A percentile compares a stretch with the other conserved stretches of the same genome.
These are phyloP conservation scores for Euglossa dilemma DNA, from an alignment of 1,140 invertebrate species.

Conservation along the genomic window DNA sequence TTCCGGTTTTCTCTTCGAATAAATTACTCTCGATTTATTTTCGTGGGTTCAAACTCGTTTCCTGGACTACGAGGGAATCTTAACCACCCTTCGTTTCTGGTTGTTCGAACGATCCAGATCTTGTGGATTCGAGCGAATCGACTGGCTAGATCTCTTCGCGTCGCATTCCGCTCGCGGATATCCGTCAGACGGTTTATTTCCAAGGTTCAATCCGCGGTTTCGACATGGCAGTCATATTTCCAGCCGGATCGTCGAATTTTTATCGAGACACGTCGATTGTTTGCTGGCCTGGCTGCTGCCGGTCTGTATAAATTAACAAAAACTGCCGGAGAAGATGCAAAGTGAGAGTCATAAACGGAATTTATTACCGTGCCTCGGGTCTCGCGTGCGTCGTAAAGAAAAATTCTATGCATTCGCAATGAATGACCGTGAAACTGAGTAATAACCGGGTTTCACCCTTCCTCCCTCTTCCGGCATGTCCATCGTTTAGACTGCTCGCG, in stretches of 20 bases:
- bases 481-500: constrained; percentile 1
- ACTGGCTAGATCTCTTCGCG: too few relatives aligned
- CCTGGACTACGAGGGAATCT: too few relatives aligned
- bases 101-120: too few relatives aligned
- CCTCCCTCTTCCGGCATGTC: not conserved
- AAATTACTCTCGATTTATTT: too few relatives aligned
- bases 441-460: not conserved
- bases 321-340: constrained; percentile 13
- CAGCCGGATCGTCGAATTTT: constrained; percentile 7
- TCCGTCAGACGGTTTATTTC: too few relatives aligned
- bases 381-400: constrained; percentile 39
- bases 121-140: too few relatives aligned
- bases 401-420: constrained; percentile 52
- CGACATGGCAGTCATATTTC: not conserved
- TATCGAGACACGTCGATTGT: not conserved
- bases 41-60: too few relatives aligned
- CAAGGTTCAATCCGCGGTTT: not conserved
- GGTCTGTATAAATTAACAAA: constrained; percentile 36
- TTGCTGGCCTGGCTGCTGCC: not conserved
- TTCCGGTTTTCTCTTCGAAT: too few relatives aligned
- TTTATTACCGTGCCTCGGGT: constrained; percentile 21
- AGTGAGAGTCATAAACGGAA: constrained; percentile 21
- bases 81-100: too few relatives aligned
- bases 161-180: too few relatives aligned
- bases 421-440: constrained; percentile 39